Evolutionary conservation across 2,113 vertebrate genomes (phyloP).

Genomic region (Lonchura striata): DNA sequence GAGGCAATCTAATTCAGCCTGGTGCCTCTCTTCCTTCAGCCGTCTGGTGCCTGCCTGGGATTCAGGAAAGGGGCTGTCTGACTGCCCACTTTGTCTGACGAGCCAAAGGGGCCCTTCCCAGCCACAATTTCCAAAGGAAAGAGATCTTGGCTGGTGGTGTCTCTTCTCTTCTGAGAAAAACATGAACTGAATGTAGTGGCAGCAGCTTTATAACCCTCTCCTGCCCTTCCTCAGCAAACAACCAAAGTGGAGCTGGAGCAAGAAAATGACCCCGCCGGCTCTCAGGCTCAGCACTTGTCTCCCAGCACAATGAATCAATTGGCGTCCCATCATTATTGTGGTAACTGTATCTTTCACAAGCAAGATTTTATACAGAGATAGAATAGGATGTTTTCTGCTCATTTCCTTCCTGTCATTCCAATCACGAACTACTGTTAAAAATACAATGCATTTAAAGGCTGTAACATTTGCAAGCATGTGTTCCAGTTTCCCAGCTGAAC

Average conservation of each 20-base stretch:
- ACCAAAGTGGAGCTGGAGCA: conserved; percentile 21
- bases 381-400: conserved; percentile 42
- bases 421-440: conserved; percentile 47
- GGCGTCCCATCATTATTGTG: conserved; percentile 9
- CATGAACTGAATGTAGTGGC: conserved; percentile 16
- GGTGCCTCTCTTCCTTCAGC: conserved; percentile 73
- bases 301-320: conserved; percentile 52
- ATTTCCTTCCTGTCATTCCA: conserved; percentile 60
- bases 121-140: conserved; percentile 65
- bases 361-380: conserved; percentile 55
- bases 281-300: conserved; percentile 7
- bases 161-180: conserved; percentile 56
- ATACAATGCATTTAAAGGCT: conserved; percentile 5
- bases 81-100: conserved; percentile 62
- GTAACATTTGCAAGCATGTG: neutral
- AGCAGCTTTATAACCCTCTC: conserved; percentile 46
- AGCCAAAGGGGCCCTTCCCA: conserved; percentile 64
- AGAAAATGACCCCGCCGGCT: neutral
- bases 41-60: conserved; percentile 70
- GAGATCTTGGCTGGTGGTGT: conserved; percentile 46
- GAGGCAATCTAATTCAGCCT: conserved; percentile 68
- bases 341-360: conserved; percentile 48
- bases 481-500: neutral
- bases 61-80: conserved; percentile 67
- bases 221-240: conserved; percentile 63